Evolutionary conservation across 1,140 invertebrate genomes (phyloP).

Genomic region (Scaptomyza hsui): DNA sequence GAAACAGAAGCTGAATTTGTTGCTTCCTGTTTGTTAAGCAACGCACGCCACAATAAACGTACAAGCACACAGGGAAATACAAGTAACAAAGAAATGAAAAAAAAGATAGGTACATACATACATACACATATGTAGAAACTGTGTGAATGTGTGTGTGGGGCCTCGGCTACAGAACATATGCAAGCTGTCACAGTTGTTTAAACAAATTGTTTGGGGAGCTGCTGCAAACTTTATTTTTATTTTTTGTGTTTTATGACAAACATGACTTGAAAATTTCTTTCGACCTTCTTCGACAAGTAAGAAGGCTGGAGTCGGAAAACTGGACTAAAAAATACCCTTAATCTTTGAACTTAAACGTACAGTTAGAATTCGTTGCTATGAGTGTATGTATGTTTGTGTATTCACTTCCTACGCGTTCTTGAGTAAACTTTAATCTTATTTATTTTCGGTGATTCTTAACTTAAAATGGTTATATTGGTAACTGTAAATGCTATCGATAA

Average conservation of each 20-base stretch:
- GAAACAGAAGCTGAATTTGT: slow-evolving; percentile 82
- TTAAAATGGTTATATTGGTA: too few species aligned
- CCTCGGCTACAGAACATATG: slow-evolving; percentile 71
- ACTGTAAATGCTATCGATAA: too few species aligned
- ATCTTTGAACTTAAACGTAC: too few species aligned
- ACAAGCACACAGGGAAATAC: slow-evolving; percentile 30
- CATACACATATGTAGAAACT: not conserved
- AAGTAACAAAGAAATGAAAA: slow-evolving; percentile 11
- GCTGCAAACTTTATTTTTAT: slow-evolving; percentile 10
- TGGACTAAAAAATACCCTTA: too few species aligned
- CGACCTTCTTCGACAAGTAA: slow-evolving; percentile 6
- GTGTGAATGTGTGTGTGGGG: slow-evolving; percentile 27
- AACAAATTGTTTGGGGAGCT: slow-evolving; percentile 75
- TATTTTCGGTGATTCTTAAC: too few species aligned
- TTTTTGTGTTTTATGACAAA: slow-evolving; percentile 11
- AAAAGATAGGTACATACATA: not conserved
- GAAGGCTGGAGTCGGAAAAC: not conserved
- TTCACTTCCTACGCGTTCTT: too few species aligned
- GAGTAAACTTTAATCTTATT: too few species aligned
- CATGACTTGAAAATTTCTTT: slow-evolving; percentile 31
- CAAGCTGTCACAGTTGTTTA: slow-evolving; percentile 83
- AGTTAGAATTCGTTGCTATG: too few species aligned
- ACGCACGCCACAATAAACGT: slow-evolving; percentile 74
- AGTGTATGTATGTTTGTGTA: too few species aligned
- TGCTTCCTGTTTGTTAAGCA: slow-evolving; percentile 82